These are phyloP conservation scores for Gymnopithys bicolor DNA, from an alignment of 2,797 vertebrate genomes.

Conservation along the genomic window DNA sequence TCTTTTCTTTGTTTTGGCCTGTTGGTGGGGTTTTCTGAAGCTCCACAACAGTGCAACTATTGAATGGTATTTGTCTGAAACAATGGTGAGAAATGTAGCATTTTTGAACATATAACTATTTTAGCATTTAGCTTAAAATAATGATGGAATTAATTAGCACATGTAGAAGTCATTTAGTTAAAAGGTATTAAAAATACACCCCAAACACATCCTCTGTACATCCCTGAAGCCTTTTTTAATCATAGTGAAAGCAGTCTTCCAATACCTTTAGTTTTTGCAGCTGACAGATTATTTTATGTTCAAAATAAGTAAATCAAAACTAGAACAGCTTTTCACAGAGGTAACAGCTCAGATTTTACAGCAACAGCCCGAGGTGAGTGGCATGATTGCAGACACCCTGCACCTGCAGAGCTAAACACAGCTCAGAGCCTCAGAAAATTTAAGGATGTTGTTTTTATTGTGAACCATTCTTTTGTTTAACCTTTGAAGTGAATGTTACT, in stretches of 20 bases:
- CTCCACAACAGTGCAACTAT: background rate
- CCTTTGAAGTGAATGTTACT: background rate
- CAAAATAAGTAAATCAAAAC: constrained; percentile 1
- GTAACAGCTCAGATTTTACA: constrained; percentile 18
- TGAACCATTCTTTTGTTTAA: constrained; percentile 1
- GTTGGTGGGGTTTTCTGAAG: background rate
- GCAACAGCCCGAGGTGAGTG: background rate
- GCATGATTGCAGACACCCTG: background rate
- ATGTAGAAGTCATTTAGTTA: background rate
- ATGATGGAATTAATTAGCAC: background rate
- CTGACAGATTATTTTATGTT: background rate
- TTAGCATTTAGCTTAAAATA: background rate
- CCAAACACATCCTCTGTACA: background rate
- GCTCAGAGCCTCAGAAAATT: background rate
- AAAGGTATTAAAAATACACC: background rate
- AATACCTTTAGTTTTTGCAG: constrained; percentile 9
- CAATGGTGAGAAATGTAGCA: background rate
- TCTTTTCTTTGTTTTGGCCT: background rate
- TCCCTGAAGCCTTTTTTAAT: background rate
- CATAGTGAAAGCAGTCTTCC: background rate
- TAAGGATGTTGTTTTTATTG: constrained; percentile 2
- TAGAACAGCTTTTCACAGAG: background rate
- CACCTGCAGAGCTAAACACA: constrained; percentile 15
- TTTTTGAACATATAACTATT: background rate
- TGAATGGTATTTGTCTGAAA: background rate